Evolutionary conservation across 2,797 vertebrate species (phyloP).

Genomic region (Hirundo rustica): DNA sequence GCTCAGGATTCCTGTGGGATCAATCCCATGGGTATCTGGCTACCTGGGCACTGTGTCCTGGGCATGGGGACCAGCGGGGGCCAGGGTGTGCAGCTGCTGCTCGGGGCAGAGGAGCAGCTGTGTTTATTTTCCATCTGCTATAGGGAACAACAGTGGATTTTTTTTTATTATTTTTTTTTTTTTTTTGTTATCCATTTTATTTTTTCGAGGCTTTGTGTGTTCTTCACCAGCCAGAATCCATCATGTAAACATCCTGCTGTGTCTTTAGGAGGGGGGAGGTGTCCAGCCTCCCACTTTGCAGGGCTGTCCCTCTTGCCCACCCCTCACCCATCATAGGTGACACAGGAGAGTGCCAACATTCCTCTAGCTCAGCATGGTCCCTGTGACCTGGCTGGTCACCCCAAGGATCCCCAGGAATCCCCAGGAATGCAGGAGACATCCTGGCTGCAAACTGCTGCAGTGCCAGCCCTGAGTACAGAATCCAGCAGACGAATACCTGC

Average conservation of each 20-base stretch:
- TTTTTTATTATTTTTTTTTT: too few relatives aligned
- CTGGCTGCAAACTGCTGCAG: not conserved
- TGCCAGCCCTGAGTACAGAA: not conserved
- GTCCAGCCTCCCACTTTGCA: not conserved
- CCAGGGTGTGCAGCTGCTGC: fast-evolving
- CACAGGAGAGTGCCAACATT: not conserved
- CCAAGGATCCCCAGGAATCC: not conserved
- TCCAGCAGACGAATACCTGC: not conserved
- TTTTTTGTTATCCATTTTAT: not conserved
- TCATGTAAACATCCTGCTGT: slow-evolving; percentile 52
- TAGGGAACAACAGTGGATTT: not conserved
- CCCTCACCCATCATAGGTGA: fast-evolving
- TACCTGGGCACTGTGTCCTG: not conserved
- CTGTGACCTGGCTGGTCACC: not conserved
- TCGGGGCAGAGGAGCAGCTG: not conserved
- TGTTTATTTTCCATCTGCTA: slow-evolving; percentile 50
- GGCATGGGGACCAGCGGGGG: fast-evolving
- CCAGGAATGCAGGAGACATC: not conserved
- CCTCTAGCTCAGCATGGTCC: not conserved
- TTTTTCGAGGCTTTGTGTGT: not conserved
- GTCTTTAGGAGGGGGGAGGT: not conserved
- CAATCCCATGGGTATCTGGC: fast-evolving
- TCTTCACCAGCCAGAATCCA: not conserved
- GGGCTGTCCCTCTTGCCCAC: not conserved
- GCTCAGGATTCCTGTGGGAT: not conserved